Evolutionary conservation across 2,113 vertebrate genomes (phyloP), one percentile per base, ranked within the genome.

Genomic region (Ia io): DNA sequence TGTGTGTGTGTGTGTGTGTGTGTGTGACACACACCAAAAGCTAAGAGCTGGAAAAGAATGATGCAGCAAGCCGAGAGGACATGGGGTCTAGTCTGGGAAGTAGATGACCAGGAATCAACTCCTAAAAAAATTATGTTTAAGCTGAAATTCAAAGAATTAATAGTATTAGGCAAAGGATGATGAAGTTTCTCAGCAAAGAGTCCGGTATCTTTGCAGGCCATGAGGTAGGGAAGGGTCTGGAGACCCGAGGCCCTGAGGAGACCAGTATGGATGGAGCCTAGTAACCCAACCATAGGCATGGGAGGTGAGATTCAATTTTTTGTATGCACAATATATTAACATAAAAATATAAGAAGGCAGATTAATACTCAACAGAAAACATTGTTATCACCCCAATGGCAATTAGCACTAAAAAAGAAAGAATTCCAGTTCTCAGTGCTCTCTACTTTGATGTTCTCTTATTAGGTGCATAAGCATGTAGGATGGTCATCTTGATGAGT

Each of bases 131-230:
- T 9, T 11, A 17, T 25, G 0, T 67, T 12, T 51, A 47, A 67
- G 53, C 20, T 40, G 28, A 37, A 2, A 49, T 28, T 78, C 63
- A 89, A 14, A 40, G n/a, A 20, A 35, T 28, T 47, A 10, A 6
- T 6, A 49, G 37, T 3, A 11, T 0, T 44, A 47, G 30, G 5
- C 16, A 37, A 56, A 92, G 35, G 17, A 9, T 20, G 10, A n/a
- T 61, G 25, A 37, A 10, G 28, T 18, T n/a, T 42, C 30, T 11
- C 1, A 44, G 16, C 13, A 32, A 22, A 22, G 30, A 18, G 17
- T 6, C 6, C 16, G 20, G 32, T 1, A 20, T 22, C 14, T 23
- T 0, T 7, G 8, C 17, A 8, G 14, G 14, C n/a, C 20, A 20
- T 42, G 23, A 63, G 1, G 1, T 22, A 23, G 65, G 37, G 35